Evolutionary conservation across 1,140 invertebrate genomes (phyloP), one percentile per base, ranked within the genome.

Genomic region (Parapsyche elsis): DNA sequence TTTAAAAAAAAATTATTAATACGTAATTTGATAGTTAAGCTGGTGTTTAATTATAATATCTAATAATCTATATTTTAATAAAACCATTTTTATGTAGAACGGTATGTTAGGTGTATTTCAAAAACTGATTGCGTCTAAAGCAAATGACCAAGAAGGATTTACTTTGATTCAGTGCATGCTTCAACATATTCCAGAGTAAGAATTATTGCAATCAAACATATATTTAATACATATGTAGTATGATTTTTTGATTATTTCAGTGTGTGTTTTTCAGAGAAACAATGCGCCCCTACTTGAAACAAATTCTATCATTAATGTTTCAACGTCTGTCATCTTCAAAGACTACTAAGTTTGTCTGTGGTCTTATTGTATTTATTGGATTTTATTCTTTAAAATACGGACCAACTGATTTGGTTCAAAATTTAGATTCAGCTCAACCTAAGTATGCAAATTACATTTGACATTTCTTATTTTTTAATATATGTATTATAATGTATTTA

Each of bases 71-170:
- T 84, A 81, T 84, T 91, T 91, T n/a, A n/a, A n/a, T n/a, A n/a
- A n/a, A n/a, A n/a, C n/a, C n/a, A n/a, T n/a, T n/a, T n/a, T n/a
- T n/a, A n/a, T n/a, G 14, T 88, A 96, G 92, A 94, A 91, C 86
- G 95, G 94, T 46, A 91, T 99, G 79, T 87, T 99, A 9, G 98
- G 97, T 21, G 94, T 99, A 16, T 99, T 98, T 86, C 98, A 99
- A 86, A 99, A 99, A 88, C 88, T 99, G 80, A 97, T 99, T 83
- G 95, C 97, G 2, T 98, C 97, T 0, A 98, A 98, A 90, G 91
- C 93, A 0, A 97, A 99, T 85, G 98, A 99, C 88, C 96, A 99
- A 84, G 97, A 99, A 90, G 98, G 97, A 26, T 99, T 99, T 86
- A 92, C 95, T 85, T 88, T 99, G 0, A 90, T 99, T 24, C 95